Evolutionary conservation across 2,888 invertebrate species (phyloP), one percentile per base, ranked within the genome.

Genomic region (Stenotaenia linearis): DNA sequence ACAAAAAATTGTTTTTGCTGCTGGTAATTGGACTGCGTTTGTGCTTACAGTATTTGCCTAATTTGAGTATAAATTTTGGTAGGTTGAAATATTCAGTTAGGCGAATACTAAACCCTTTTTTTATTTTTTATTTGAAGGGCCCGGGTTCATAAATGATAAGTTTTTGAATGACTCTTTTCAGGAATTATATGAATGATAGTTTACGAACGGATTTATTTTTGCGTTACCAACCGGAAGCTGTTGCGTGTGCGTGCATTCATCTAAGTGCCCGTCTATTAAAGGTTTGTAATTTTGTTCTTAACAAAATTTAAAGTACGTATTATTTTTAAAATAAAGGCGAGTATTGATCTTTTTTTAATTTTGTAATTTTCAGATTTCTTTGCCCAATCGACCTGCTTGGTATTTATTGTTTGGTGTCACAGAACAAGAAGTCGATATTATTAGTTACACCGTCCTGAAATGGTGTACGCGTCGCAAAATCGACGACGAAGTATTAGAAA

Each of bases 181-280:
- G 91, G 91, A 98, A 98, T 86, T 99, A 98, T 87, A 99, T 99
- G 98, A 99, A 99, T 86, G 99, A 99, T 88, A 95, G 98, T 0
- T 88, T 99, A 76, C 90, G 98, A 40, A 97, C 98, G 0, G 96
- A 98, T 87, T 97, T 97, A 0, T 99, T 99, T 86, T 92, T 98
- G 86, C 90, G 96, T 75, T 97, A 95, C 86, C 93, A 93, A 80
- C 98, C 99, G 0, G 99, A 99, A 86, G 96, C 97, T 0, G 97
- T 99, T 80, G 99, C 99, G 0, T 98, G 98, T 87, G 98, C 98
- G n/a, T 99, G 99, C 86, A 97, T 99, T 82, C 97, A 95, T 86
- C 88, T 99, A 78, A 96, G 98, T 40, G 95, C 97, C 1, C 90
- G 98, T 18, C 93, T 94, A 85, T 89, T 97, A 32, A 91, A 92